phyloP scores from a whole-genome alignment of 1,140 invertebrate species.

The Listronotus bonariensis region DNA sequence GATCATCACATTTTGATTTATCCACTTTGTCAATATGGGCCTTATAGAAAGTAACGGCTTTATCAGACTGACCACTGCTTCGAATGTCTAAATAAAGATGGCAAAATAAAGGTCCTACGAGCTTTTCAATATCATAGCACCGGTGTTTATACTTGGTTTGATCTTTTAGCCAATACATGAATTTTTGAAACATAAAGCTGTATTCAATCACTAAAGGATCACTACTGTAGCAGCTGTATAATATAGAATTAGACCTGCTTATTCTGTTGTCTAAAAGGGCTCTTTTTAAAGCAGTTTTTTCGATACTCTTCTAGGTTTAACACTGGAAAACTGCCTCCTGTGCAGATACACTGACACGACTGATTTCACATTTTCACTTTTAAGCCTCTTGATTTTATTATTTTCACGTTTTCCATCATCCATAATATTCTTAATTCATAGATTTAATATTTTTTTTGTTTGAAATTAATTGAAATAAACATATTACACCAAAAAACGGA shows the following conservation, averaged over 20 bases:
- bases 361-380: conserved; percentile 46
- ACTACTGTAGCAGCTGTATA: conserved; percentile 49
- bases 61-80: conserved; percentile 44
- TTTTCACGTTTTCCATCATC: conserved; percentile 42
- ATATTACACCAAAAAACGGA: conserved; percentile 1
- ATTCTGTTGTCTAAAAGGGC: conserved; percentile 25
- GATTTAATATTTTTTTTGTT: conserved; percentile 17
- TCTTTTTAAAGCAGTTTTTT: conserved; percentile 17
- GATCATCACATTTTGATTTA: conserved; percentile 47
- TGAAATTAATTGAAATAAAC: conserved; percentile 8
- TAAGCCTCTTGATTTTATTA: conserved; percentile 43
- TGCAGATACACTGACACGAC: conserved; percentile 47
- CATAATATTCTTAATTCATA: conserved; percentile 30
- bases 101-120: conserved; percentile 52
- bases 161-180: conserved; percentile 50
- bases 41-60: conserved; percentile 47
- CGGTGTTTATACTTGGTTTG: conserved; percentile 39
- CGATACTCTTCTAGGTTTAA: conserved; percentile 24
- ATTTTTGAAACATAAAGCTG: conserved; percentile 47
- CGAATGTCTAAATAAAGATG: conserved; percentile 52
- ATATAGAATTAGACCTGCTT: conserved; percentile 47
- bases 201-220: conserved; percentile 50
- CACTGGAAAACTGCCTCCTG: conserved; percentile 42
- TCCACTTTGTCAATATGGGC: conserved; percentile 44
- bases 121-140: conserved; percentile 45